Evolutionary conservation across 2,113 vertebrate species (phyloP), one percentile per base, ranked within the genome.

Genomic region (Etheostoma spectabile): DNA sequence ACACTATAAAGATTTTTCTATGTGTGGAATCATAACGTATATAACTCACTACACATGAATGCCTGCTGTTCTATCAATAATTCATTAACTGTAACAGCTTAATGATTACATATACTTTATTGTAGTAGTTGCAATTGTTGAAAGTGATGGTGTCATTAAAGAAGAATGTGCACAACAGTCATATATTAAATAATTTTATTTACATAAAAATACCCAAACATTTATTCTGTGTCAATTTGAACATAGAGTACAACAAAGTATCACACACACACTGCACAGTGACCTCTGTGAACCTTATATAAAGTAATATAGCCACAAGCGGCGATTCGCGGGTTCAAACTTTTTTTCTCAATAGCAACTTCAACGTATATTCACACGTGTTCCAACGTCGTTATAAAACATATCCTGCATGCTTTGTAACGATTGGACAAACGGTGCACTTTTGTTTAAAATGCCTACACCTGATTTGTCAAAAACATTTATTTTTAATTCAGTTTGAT

Each of bases 181-280:
- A 69, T 91, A 90, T 83, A 86, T 91, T 89, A 93, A 91, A 90
- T 92, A 73, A 15, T 63, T 93, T 92, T 93, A 91, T 94, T 94
- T 80, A 78, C 88, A 91, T 86, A 92, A 91, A 42, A 93, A 91
- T 88, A 77, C 19, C 13, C 69, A 84, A 79, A 90, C 85, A 69
- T 89, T 86, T 83, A 67, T 68, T 85, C 48, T 77, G 73, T 61
- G 60, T 83, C 30, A 80, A 74, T 49, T 19, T 64, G 53, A 85
- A 81, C 61, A 76, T 27, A 19, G 19, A 51, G n/a, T 27, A 64
- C 10, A 12, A 56, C 45, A 46, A 6, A 42, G 16, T 14, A 64
- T 73, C 80, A 82, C 70, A 81, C 64, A 86, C 46, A 87, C 56
- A 67, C 79, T 73, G 38, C 61, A 86, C 83, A 24, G 69, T 79